These are phyloP conservation scores for Zosterops pallidus DNA, from an alignment of 2,113 vertebrate species.

Conservation along the genomic window DNA sequence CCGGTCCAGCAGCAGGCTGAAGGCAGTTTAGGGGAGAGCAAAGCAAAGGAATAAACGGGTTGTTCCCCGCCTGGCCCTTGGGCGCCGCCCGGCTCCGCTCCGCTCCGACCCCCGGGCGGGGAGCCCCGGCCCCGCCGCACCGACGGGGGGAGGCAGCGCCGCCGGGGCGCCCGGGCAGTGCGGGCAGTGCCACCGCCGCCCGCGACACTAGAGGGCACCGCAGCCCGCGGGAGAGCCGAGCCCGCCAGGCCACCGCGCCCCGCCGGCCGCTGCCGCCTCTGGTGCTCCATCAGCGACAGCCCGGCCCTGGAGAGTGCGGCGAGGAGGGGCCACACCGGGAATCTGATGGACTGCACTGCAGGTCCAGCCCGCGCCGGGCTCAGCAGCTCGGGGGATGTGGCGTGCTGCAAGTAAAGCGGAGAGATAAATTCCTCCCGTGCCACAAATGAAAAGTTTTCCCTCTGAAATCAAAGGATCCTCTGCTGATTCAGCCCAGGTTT, in stretches of 20 bases:
- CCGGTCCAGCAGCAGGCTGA: not conserved
- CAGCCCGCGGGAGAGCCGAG: not conserved
- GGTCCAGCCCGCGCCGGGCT: not conserved
- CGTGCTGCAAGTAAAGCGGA: not conserved
- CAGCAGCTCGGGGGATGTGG: not conserved
- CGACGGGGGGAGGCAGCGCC: not conserved
- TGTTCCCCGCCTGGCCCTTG: not conserved
- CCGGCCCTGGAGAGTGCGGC: accelerated
- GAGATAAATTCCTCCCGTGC: not conserved
- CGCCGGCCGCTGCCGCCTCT: not conserved
- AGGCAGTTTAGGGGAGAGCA: not conserved
- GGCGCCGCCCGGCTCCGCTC: not conserved
- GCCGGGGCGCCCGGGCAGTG: not conserved
- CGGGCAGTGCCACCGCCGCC: not conserved
- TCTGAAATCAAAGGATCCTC: not conserved
- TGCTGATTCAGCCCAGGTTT: not conserved
- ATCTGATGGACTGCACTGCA: no score
- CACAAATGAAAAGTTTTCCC: not conserved
- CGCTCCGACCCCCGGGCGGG: not conserved
- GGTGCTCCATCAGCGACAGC: accelerated
- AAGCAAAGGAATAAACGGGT: not conserved
- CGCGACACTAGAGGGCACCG: constrained; percentile 57
- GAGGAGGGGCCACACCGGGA: not conserved
- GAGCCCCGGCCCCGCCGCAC: not conserved
- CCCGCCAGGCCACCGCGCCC: not conserved